Evolutionary conservation across 2,113 vertebrate species (phyloP), one percentile per base, ranked within the genome.

Genomic region (Cryptoleucopteryx plumbea): DNA sequence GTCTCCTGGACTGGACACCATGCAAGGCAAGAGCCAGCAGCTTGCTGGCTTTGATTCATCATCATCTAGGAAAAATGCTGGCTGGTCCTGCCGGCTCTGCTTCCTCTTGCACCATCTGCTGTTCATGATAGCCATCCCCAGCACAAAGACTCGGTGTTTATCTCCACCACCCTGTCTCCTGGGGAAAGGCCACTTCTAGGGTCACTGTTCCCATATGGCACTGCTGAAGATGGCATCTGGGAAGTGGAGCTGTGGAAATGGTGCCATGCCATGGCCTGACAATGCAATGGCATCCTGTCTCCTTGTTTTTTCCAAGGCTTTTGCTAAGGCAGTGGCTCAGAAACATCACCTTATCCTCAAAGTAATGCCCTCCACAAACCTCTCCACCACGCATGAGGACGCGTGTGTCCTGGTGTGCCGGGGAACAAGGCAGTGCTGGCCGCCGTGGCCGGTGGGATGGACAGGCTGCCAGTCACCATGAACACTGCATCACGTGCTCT

Each of bases 61-160:
- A 91, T 85, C 62, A 85, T 93, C 93, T 90, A 96, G 90, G 94
- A 95, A 95, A 94, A 96, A 79, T 11, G 22, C 56, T 88, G 78
- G 78, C 87, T 85, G 79, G 82, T 90, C 21, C 78, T 93, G 87
- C 45, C 11, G 13, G 74, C 83, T 90, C 4, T 72, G 25, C 48
- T 91, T 79, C 68, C 74, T 90, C 85, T 85, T 93, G 94, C 90
- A 85, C 91, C 15, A 31, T 83, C 91, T 93, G 89, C 90, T 1
- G 36, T 88, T 79, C 80, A 31, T 6, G 40, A 74, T 4, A 70
- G 84, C 75, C 61, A 78, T 26, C 25, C 43, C 65, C 73, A 84
- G 84, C 68, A 86, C 48, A 88, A 89, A 75, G 40, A 21, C 45
- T 47, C 23, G 1, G 9, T 80, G 65, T 48, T 73, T 48, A 75